A percentile compares a stretch with the other conserved stretches of the same genome.
These are phyloP conservation scores for Lysandra bellargus DNA, from an alignment of 2,888 invertebrate genomes.

Conservation along the genomic window DNA sequence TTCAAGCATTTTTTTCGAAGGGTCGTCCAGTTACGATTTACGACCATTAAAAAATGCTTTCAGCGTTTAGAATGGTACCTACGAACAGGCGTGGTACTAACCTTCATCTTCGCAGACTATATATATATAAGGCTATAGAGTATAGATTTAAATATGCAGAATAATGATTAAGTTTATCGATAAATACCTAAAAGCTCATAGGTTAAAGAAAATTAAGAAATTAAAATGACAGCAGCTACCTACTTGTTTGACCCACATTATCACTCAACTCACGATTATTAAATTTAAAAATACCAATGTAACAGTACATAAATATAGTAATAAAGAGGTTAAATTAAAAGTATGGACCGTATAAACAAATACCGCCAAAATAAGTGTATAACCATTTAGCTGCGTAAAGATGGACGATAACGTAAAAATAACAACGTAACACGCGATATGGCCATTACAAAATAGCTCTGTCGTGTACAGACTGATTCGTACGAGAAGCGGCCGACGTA, in stretches of 20 bases:
- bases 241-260: neutral
- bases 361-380: conserved; percentile 34
- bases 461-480: conserved; percentile 73
- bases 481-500: conserved; percentile 75
- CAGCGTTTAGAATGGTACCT: too few species aligned
- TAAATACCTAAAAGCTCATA: too few species aligned
- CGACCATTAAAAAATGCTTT: too few species aligned
- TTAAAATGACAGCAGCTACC: neutral
- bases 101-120: too few species aligned
- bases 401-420: conserved; percentile 43
- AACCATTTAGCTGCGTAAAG: conserved; percentile 42
- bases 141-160: too few species aligned
- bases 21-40: too few species aligned
- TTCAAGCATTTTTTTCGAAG: too few species aligned
- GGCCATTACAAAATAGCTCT: conserved; percentile 74
- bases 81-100: too few species aligned
- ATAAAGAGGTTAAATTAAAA: conserved; percentile 42
- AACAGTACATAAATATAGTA: conserved; percentile 44
- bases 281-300: neutral
- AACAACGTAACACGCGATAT: conserved; percentile 63
- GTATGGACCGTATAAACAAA: conserved; percentile 20
- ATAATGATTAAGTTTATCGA: too few species aligned
- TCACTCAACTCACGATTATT: neutral
- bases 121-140: too few species aligned
- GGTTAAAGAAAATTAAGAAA: too few species aligned